Base-by-base conservation (phyloP, 2,888 invertebrate species). In the Drosophila greeni region DNA sequence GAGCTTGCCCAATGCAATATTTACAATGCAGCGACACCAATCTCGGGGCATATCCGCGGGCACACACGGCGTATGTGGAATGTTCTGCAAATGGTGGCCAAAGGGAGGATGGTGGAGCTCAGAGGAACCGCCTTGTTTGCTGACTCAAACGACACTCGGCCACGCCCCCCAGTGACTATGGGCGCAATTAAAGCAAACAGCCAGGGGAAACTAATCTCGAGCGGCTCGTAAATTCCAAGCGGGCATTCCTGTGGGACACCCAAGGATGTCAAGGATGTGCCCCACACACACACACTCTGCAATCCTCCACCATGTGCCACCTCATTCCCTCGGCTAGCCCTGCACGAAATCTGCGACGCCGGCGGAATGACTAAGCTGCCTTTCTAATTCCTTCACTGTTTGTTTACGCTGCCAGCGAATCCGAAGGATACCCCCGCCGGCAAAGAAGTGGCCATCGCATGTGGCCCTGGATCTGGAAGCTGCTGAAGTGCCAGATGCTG, bases 131-230 rank as follows among this genome's bases (percentile, higher is more conserved):
- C 24, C 33, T 62, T 55, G 45, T 66, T 52, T 61, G 78, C 78
- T 82, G 78, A 78, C 75, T 72, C 83, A 75, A 67, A 67, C 83
- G 78, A 77, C 77, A 72, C 70, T 64, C 49, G 68, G 36, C 53
- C 69, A 65, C 81, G 82, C 84, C 79, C 82, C 79, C 59, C 52
- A 18, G 26, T 45, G 62, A 52, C 71, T 75, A 62, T 62, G 62
- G 51, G 36, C 74, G 82, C 81, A 82, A 82, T 82, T 82, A 82
- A 82, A 70, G 74, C 81, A 81, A 83, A 82, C 75, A 68, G 74
- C 77, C 64, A 77, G 47, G 67, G 64, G 40, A 80, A 79, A 84
- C 82, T 83, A 81, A 81, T 81, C 81, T 84, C 84, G 70, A 74
- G 84, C 72, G 81, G 49, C 82, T 81, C 81, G 82, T 82, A 82